A percentile compares a stretch with the other conserved stretches of the same genome.
Conservation (phyloP, 1,140 invertebrate species). For the Sinonovacula constricta region DNA sequence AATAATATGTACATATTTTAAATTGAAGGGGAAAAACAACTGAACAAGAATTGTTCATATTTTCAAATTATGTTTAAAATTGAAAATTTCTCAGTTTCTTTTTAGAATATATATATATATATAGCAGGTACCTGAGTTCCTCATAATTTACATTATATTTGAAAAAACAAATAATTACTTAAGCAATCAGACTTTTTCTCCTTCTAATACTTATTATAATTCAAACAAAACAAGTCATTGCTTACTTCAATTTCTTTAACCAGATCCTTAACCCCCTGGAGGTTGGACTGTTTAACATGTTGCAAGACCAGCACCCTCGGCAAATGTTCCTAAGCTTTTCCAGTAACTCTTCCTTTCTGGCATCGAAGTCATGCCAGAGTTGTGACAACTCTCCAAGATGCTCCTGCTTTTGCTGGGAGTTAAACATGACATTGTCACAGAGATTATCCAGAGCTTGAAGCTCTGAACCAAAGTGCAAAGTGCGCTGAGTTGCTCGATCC, state of each 20-base stretch:
- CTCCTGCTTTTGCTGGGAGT: constrained; percentile 67
- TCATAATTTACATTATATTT: too few species aligned
- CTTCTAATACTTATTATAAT: too few species aligned
- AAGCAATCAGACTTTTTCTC: too few species aligned
- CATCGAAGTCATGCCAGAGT: constrained; percentile 65
- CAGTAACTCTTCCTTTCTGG: constrained; percentile 64
- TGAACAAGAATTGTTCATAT: too few species aligned
- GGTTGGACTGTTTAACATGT: constrained; percentile 61
- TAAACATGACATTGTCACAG: constrained; percentile 63
- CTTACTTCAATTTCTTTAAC: constrained; percentile 72
- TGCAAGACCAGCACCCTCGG: constrained; percentile 56
- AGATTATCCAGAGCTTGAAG: constrained; percentile 65
- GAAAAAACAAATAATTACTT: too few species aligned
- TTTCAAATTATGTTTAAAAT: too few species aligned
- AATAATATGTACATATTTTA: too few species aligned
- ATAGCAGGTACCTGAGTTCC: too few species aligned
- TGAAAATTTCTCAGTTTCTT: too few species aligned
- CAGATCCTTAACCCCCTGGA: constrained; percentile 69
- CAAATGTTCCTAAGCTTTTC: constrained; percentile 60
- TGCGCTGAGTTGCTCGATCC: constrained; percentile 72
- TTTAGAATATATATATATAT: too few species aligned
- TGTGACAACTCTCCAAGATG: constrained; percentile 70
- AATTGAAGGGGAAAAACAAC: too few species aligned
- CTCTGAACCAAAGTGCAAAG: constrained; percentile 73
- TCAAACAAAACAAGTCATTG: too few species aligned